A percentile compares a stretch with the other conserved stretches of the same genome.
Evolutionary conservation across 2,797 vertebrate genomes (phyloP).

Genomic region (Emydoidea blandingii): DNA sequence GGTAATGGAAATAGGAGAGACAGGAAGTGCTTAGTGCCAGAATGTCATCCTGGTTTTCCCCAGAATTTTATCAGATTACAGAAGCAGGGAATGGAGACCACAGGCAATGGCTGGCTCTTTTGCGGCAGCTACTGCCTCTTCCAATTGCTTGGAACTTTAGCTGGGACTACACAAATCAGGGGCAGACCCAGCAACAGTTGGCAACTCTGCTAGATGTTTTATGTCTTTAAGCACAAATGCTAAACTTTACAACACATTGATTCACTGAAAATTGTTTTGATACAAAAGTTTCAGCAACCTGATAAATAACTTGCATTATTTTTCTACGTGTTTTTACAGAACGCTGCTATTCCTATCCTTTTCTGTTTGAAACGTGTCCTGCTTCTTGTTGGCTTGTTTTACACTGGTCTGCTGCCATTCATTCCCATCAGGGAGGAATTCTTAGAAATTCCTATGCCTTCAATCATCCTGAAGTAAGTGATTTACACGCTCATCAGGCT

Average conservation of each 20-base stretch:
- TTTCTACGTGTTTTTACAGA: conserved; percentile 81
- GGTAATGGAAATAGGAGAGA: not conserved
- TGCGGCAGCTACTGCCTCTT: not conserved
- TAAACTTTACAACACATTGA: not conserved
- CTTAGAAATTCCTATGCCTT: conserved; percentile 98
- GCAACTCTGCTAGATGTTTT: not conserved
- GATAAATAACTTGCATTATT: not conserved
- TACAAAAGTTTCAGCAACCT: not conserved
- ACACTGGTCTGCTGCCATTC: conserved; percentile 96
- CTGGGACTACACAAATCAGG: not conserved
- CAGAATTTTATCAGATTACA: not conserved
- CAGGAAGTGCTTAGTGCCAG: not conserved
- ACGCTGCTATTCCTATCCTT: conserved; percentile 91
- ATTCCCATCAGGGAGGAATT: conserved; percentile 95
- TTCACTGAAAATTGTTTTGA: not conserved
- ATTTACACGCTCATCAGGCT: accelerated
- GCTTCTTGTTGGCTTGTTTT: conserved; percentile 94
- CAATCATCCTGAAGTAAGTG: conserved; percentile 93
- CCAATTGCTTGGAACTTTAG: not conserved
- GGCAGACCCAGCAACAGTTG: not conserved
- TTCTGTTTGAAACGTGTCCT: conserved; percentile 95
- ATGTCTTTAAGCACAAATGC: not conserved
- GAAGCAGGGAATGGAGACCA: not conserved
- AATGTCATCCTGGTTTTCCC: not conserved
- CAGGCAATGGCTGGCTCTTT: not conserved